phyloP scores from a whole-genome alignment of 2,888 invertebrate genomes.

The Loripinus fragilis region DNA sequence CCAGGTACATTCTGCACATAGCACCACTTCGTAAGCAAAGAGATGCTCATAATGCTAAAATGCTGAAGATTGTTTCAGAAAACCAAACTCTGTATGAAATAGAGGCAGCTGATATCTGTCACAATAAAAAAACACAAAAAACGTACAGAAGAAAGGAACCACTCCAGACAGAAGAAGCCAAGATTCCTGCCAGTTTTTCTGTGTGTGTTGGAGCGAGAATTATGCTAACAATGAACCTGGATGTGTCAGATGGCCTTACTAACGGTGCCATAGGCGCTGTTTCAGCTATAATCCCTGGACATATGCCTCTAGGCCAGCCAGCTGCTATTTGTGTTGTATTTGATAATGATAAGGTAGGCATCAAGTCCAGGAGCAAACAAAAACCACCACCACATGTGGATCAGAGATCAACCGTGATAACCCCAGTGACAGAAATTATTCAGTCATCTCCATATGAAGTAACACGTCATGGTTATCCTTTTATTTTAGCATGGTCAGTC shows the following conservation, averaged over 20 bases:
- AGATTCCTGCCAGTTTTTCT: conserved; percentile 6
- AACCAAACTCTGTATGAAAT: conserved; percentile 7
- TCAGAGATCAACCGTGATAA: conserved; percentile 22
- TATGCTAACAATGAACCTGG: conserved; percentile 43
- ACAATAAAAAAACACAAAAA: conserved; percentile 24
- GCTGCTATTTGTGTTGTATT: conserved; percentile 36
- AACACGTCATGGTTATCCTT: conserved; percentile 25
- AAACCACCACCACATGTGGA: conserved; percentile 16
- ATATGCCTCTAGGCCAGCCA: conserved; percentile 32
- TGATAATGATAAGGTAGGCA: conserved; percentile 31
- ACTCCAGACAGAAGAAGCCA: not conserved
- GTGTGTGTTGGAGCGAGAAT: conserved; percentile 35
- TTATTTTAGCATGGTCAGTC: conserved; percentile 26
- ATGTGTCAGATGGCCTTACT: conserved; percentile 49
- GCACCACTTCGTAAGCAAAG: conserved; percentile 12
- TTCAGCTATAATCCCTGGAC: conserved; percentile 25
- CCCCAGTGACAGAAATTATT: conserved; percentile 24
- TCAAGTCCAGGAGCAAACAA: conserved; percentile 3
- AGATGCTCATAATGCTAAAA: conserved; percentile 24
- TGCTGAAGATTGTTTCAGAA: conserved; percentile 11
- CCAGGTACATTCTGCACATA: conserved; percentile 19
- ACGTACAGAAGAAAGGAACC: conserved; percentile 25
- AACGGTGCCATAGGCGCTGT: conserved; percentile 49
- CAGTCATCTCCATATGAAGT: conserved; percentile 19
- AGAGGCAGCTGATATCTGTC: conserved; percentile 25